Evolutionary conservation across 2,797 vertebrate species (phyloP).

Genomic region (Myotis myotis): DNA sequence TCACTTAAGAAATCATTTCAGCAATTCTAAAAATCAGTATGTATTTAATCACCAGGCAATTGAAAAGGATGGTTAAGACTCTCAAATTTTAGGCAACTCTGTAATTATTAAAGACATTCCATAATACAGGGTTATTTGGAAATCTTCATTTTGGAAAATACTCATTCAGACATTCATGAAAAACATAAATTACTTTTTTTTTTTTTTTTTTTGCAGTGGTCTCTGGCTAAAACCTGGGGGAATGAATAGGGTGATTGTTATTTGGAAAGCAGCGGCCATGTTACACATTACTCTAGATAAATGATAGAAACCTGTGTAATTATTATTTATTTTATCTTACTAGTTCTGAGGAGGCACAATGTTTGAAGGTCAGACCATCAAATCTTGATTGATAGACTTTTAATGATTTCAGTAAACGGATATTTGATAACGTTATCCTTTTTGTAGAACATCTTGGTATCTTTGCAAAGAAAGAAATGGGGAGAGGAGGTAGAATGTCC

Average conservation of each 20-base stretch:
- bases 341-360: not conserved
- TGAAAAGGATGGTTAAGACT: not conserved
- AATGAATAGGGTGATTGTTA: not conserved
- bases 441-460: not conserved
- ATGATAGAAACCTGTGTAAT: not conserved
- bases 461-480: not conserved
- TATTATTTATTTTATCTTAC: not conserved
- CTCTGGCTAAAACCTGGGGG: not conserved
- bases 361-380: not conserved
- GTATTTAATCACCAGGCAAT: slow-evolving; percentile 51
- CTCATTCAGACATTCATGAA: not conserved
- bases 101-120: slow-evolving; percentile 18
- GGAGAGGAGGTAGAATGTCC: not conserved
- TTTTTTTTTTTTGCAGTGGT: not conserved
- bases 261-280: not conserved
- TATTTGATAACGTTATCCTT: not conserved
- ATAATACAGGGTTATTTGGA: not conserved
- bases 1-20: slow-evolving; percentile 48
- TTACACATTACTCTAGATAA: not conserved
- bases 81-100: slow-evolving; percentile 15
- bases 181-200: not conserved
- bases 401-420: not conserved
- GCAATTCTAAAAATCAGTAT: slow-evolving; percentile 37
- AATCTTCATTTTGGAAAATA: not conserved
- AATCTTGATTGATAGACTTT: not conserved